These are phyloP conservation scores for Paramormyrops hopkinsi DNA, from an alignment of 2,797 vertebrate species.

Conservation along the genomic window DNA sequence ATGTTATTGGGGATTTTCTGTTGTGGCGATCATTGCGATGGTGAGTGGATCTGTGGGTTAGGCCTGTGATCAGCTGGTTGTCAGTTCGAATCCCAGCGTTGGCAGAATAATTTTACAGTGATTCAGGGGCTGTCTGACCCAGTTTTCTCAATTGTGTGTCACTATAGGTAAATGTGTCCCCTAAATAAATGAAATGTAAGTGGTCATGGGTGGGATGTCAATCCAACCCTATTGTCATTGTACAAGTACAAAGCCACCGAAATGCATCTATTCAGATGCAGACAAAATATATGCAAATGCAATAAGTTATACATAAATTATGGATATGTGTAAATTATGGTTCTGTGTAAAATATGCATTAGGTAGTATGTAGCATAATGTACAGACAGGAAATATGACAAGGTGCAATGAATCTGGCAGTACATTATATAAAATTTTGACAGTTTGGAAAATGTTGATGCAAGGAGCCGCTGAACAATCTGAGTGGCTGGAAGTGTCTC, in stretches of 20 bases:
- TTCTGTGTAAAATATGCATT: background rate
- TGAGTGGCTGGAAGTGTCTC: background rate
- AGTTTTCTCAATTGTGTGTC: background rate
- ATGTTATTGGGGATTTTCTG: background rate
- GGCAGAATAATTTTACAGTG: background rate
- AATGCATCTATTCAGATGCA: background rate
- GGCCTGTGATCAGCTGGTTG: background rate
- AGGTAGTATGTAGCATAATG: background rate
- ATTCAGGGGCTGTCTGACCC: background rate
- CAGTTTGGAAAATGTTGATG: background rate
- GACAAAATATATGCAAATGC: background rate
- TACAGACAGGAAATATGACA: background rate
- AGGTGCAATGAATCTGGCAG: background rate
- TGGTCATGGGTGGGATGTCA: background rate
- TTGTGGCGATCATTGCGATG: background rate
- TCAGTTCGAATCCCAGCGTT: background rate
- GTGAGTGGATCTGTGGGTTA: background rate
- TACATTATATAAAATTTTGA: background rate
- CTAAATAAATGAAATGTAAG: background rate
- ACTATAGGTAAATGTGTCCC: background rate
- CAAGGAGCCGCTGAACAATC: background rate
- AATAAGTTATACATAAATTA: background rate
- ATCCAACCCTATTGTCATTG: background rate
- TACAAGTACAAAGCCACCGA: background rate
- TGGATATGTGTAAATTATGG: background rate